Evolutionary conservation across 2,888 invertebrate species (phyloP), one percentile per base, ranked within the genome.

Genomic region (Xylocampa areola): DNA sequence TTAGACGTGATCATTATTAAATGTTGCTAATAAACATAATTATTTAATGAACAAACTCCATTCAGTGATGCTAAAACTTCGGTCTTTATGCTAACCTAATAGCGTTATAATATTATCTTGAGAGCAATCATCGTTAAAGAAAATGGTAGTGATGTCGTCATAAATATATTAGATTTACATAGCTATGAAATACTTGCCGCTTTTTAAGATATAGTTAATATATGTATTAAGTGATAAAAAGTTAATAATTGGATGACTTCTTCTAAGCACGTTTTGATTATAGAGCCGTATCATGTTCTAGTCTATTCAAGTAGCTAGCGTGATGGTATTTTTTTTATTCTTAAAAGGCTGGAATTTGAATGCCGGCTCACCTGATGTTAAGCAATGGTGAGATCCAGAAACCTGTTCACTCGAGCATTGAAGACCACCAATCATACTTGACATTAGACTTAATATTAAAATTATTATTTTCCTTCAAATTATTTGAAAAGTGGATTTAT

Each of bases 11-110:
- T 30, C 29, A 27, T 44, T 36, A 53, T 52, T 47, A 33, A 39
- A 47, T 41, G 10, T 44, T 48, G 23, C 35, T 47, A 8, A 25
- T 49, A 32, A 17, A 49, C 11, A 30, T 53, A 51, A 69, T 64
- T 64, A 69, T 25, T 48, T 40, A 29, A 33, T 36, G 32, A 59
- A 40, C 27, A 35, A 67, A 54, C 27, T 57, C 39, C 10, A 44
- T 37, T 47, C 10, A 17, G 39, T 54, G 36, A 63, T 32, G 29
- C 23, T 62, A 8, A 33, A 68, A 66, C 25, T 68, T 63, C 40
- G 8, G 32, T 44, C 29, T 36, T 48, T 41, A 48, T 30, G 37
- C n/a, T 48, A 62, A 33, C 11, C 10, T 55, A 55, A 55, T 44
- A 41, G 39, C 13, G 13, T 44, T 33, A 30, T 55, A 44, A 44